Evolutionary conservation across 53 echinoderm and acorn worm species (phyloP).

Genomic region (Echinometra lucunter): DNA sequence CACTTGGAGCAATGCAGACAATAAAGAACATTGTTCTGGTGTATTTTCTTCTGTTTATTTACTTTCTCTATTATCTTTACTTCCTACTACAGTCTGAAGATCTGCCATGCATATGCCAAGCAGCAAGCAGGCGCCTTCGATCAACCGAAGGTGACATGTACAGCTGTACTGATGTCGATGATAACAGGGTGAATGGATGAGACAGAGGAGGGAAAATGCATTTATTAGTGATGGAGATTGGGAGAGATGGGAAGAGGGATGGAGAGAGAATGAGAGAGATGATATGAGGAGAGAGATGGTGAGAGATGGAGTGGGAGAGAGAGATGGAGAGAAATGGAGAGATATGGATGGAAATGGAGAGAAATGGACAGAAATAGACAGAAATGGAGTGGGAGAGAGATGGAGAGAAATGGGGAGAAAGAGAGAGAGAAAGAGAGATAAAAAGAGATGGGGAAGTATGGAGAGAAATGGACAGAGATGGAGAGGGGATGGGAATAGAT

Average conservation of each 20-base stretch:
- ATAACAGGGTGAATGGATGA: slow-evolving; percentile 30
- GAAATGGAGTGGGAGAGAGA: neutral
- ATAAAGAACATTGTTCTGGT: too few species aligned
- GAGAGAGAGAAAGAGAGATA: neutral
- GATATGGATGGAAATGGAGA: neutral
- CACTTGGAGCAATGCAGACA: too few species aligned
- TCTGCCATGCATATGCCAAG: neutral
- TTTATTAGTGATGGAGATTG: neutral
- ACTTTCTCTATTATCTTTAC: too few species aligned
- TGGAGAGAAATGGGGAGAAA: neutral
- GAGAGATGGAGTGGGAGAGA: too few species aligned
- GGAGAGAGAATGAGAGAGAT: neutral
- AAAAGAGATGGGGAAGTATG: neutral
- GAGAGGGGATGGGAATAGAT: neutral
- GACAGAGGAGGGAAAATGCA: neutral
- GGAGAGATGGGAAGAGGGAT: too few species aligned
- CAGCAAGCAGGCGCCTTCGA: neutral
- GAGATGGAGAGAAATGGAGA: neutral
- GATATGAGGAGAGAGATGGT: too few species aligned
- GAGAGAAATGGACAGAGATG: neutral
- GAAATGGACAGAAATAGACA: too few species aligned
- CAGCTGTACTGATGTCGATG: slow-evolving; percentile 47
- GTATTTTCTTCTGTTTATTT: too few species aligned
- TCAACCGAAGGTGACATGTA: slow-evolving; percentile 12
- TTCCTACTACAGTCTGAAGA: neutral